Evolutionary conservation across 1,140 invertebrate genomes (phyloP).

Genomic region (Drosophila sproati): DNA sequence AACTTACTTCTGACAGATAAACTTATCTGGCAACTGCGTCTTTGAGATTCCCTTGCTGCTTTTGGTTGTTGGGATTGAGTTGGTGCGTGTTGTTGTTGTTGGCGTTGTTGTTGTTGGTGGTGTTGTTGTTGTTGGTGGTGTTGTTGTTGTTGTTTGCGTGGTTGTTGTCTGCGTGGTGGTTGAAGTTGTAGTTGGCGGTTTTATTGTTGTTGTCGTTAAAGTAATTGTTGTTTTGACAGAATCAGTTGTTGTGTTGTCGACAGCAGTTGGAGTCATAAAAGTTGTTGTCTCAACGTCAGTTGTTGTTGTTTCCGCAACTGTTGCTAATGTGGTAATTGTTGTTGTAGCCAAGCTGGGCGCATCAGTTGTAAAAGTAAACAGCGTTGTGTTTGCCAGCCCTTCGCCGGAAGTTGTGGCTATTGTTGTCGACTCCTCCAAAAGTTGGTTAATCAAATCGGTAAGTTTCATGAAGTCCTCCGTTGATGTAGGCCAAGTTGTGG

Average conservation of each 20-base stretch:
- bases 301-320: background rate
- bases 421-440: constrained; percentile 48
- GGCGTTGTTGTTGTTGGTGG: constrained; percentile 6
- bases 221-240: constrained; percentile 1
- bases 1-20: constrained; percentile 73
- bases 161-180: background rate
- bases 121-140: background rate
- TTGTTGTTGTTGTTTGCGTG: background rate
- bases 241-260: background rate
- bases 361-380: constrained; percentile 30
- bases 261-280: background rate
- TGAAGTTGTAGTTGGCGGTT: constrained; percentile 10
- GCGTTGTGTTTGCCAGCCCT: constrained; percentile 10
- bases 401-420: background rate
- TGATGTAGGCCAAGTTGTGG: constrained; percentile 49
- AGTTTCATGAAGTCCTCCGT: constrained; percentile 64
- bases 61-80: constrained; percentile 25
- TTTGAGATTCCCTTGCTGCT: constrained; percentile 8
- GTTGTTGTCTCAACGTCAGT: constrained; percentile 8
- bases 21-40: constrained; percentile 62
- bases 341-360: background rate
- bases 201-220: constrained; percentile 9
- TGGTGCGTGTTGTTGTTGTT: constrained; percentile 9
- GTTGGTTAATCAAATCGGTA: constrained; percentile 51
- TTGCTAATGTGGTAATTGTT: constrained; percentile 14